Evolutionary conservation across 2,888 invertebrate genomes (phyloP), one percentile per base, ranked within the genome.

Genomic region (Ichneumoninae sp.): DNA sequence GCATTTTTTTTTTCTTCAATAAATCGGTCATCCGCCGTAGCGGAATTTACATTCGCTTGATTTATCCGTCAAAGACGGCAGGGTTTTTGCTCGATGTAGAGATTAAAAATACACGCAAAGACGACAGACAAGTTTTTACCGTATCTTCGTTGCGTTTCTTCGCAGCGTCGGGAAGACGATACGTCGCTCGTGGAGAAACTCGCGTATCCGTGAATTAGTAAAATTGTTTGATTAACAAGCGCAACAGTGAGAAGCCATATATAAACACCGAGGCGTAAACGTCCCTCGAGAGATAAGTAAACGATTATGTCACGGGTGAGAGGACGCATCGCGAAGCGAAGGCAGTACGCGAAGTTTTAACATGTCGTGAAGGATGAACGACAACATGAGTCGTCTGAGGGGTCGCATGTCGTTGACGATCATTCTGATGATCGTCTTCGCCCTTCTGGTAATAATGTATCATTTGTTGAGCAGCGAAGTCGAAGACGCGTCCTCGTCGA

Each of bases 391-490:
- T 52, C 90, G 91, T 36, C 71, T 93, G 72, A 89, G 91, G 81
- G 92, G 91, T 83, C 88, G 90, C 86, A 89, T 90, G 47, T 89
- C 91, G 66, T 85, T 93, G 76, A 92, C 91, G 86, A 89, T 92
- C 68, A 87, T 91, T 78, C 80, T 91, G 26, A 91, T 90, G 89
- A 89, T 92, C 82, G 83, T 90, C 30, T 91, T 92, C 57, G 87
- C 90, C 54, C 82, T 93, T 22, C 85, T 93, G 33, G 89, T 93
- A 10, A 90, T 93, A 84, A 89, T 92, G 76, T 94, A 94, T 85
- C 92, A 92, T 52, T 90, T 93, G 54, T 85, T 93, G 50, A 92
- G 90, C 66, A 91, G 90, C 75, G 91, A 93, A 80, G 88, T 91
- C n/a, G 89, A 90, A 40, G 88, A 90, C 40, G 86, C 88, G 6